phyloP scores from a whole-genome alignment of 2,797 vertebrate species.

The Falco biarmicus region DNA sequence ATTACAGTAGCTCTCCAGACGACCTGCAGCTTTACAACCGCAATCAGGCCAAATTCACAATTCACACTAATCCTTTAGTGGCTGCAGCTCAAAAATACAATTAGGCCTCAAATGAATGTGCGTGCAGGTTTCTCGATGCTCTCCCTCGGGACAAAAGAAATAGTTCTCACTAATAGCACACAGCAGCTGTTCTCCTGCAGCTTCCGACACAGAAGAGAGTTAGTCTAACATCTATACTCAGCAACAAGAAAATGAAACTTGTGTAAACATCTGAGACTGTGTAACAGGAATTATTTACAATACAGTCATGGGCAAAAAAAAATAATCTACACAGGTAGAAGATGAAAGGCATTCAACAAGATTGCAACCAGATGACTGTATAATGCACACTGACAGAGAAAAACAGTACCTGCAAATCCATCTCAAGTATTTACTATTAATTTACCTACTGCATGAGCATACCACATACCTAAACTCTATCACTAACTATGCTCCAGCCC shows the following conservation, averaged over 20 bases:
- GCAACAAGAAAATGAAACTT: neutral
- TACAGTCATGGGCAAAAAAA: neutral
- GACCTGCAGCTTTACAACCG: neutral
- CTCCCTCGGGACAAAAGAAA: neutral
- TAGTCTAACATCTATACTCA: neutral
- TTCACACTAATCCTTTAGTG: neutral
- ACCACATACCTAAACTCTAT: neutral
- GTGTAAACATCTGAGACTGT: neutral
- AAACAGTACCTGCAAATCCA: neutral
- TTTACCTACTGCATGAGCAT: neutral
- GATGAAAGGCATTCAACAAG: neutral
- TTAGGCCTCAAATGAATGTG: neutral
- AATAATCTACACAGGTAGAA: neutral
- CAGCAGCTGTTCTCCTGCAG: neutral
- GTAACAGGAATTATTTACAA: neutral
- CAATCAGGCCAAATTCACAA: neutral
- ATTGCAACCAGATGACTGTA: neutral
- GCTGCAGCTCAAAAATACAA: neutral
- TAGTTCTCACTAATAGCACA: neutral
- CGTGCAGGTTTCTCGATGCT: neutral
- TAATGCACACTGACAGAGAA: neutral
- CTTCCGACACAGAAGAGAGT: neutral
- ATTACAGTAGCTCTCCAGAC: neutral
- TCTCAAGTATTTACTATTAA: neutral
- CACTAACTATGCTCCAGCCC: neutral